Percentiles rank a stretch among this genome's conserved stretches.
Evolutionary conservation across 2,113 vertebrate species (phyloP).

Genomic region (Eretmochelys imbricata): DNA sequence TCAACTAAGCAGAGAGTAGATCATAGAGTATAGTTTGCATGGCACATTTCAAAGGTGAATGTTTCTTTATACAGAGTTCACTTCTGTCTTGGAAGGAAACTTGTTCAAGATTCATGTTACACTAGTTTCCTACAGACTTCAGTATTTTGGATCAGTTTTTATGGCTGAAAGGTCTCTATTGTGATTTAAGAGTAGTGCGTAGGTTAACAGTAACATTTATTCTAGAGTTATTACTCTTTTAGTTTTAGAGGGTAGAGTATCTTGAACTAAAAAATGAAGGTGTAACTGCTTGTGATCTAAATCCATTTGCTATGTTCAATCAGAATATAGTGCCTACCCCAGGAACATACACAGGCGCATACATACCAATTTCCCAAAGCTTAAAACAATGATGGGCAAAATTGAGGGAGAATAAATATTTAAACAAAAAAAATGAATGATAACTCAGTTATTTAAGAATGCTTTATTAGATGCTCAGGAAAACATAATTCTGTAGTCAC

Average conservation of each 20-base stretch:
- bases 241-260: neutral
- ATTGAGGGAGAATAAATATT: neutral
- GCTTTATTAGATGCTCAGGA: neutral
- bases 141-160: neutral
- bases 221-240: neutral
- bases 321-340: neutral
- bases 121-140: neutral
- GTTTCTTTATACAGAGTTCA: neutral
- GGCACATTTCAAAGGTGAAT: fast-evolving
- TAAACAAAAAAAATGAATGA: neutral
- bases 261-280: neutral
- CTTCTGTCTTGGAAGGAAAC: neutral
- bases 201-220: neutral
- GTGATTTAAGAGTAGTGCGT: neutral
- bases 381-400: neutral
- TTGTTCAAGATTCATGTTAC: neutral
- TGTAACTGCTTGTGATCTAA: neutral
- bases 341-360: too few species aligned
- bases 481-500: neutral
- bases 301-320: neutral
- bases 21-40: neutral
- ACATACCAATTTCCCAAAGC: neutral
- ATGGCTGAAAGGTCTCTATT: neutral
- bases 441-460: neutral
- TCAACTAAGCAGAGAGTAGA: neutral